A percentile compares a stretch with the other conserved stretches of the same genome.
These are phyloP conservation scores for Amblyopsis hoosieri DNA, from an alignment of 2,797 vertebrate genomes.

Conservation along the genomic window DNA sequence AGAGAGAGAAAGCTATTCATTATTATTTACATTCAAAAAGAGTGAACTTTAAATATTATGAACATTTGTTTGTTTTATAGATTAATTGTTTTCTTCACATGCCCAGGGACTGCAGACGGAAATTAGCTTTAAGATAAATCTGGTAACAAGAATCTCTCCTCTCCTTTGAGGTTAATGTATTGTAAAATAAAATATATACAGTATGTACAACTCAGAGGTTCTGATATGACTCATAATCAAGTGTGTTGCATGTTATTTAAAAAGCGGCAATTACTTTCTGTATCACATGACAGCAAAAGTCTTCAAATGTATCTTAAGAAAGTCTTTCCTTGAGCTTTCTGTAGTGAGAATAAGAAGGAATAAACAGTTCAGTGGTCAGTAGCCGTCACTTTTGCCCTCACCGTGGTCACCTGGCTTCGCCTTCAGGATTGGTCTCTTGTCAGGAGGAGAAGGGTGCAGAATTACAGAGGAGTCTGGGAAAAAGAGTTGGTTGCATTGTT, in stretches of 20 bases:
- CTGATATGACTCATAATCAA: slow-evolving; percentile 1
- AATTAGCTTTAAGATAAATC: too few relatives aligned
- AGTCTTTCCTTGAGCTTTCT: not conserved
- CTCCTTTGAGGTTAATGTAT: too few relatives aligned
- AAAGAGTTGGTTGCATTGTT: slow-evolving; percentile 45
- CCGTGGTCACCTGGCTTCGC: slow-evolving; percentile 67
- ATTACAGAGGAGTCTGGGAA: slow-evolving; percentile 54
- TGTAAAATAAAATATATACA: too few relatives aligned
- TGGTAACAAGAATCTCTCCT: too few relatives aligned
- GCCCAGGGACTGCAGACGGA: too few relatives aligned
- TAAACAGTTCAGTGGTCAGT: slow-evolving; percentile 18
- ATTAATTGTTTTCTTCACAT: too few relatives aligned
- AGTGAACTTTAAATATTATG: not conserved
- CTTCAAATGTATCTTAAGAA: not conserved
- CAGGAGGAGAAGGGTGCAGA: slow-evolving; percentile 39
- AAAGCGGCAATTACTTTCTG: not conserved
- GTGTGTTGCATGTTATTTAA: slow-evolving; percentile 3
- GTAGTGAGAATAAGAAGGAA: slow-evolving; percentile 1
- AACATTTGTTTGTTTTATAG: too few relatives aligned
- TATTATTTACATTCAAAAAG: slow-evolving; percentile 6
- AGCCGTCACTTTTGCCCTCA: slow-evolving; percentile 54
- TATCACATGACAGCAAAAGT: slow-evolving; percentile 5
- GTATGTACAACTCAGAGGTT: too few relatives aligned
- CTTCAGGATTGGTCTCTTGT: slow-evolving; percentile 69
- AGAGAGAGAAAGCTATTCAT: not conserved